Evolutionary conservation across 2,888 invertebrate species (phyloP).

Genomic region (Bhutanitis thaidina): DNA sequence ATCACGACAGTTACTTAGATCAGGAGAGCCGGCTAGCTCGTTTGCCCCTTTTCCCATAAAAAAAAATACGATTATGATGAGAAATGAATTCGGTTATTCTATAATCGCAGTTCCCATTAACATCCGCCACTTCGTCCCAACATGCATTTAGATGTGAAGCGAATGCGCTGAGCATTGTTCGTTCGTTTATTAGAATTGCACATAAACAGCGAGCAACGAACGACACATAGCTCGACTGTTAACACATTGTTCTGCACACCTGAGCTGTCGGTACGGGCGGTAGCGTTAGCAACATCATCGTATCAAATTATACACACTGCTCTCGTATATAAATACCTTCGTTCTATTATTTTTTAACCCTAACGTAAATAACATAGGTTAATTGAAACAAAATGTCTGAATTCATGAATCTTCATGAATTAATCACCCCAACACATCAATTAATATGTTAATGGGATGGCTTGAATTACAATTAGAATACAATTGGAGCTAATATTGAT

Average conservation of each 20-base stretch:
- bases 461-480: too few relatives aligned
- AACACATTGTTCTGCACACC: conserved; percentile 14
- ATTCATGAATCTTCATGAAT: neutral
- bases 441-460: too few relatives aligned
- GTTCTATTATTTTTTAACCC: neutral
- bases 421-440: neutral
- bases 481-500: too few relatives aligned
- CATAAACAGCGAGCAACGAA: conserved; percentile 7
- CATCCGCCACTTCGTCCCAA: neutral
- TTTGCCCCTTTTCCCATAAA: too few relatives aligned
- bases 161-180: conserved; percentile 3
- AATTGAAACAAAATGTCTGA: neutral
- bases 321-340: neutral
- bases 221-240: conserved; percentile 11
- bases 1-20: too few relatives aligned
- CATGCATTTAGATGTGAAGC: neutral
- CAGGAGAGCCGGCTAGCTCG: too few relatives aligned
- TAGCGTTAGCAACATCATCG: conserved; percentile 3
- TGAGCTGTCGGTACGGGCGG: neutral
- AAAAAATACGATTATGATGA: too few relatives aligned
- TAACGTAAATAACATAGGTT: too few relatives aligned
- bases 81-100: too few relatives aligned
- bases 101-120: conserved; percentile 1
- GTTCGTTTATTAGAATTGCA: conserved; percentile 12
- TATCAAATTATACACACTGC: too few relatives aligned